Conservation (phyloP, 2,888 invertebrate genomes). For the Myathropa florea region DNA sequence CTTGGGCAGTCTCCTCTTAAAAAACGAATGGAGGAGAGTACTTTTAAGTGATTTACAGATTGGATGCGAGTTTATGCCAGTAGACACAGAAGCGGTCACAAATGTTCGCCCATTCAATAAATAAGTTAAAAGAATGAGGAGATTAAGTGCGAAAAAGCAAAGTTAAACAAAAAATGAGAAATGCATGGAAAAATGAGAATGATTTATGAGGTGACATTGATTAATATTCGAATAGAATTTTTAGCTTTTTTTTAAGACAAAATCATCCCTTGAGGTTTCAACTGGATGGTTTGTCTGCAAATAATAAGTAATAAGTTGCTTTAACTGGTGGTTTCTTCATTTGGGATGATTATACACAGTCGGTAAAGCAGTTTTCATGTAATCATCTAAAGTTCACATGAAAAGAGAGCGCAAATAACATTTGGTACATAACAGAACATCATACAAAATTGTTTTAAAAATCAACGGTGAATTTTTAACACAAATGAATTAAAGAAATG, state of each 20-base stretch:
- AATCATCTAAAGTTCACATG: no score
- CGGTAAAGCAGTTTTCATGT: no score
- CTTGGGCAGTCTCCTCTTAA: neutral
- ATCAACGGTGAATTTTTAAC: no score
- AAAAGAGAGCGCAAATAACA: no score
- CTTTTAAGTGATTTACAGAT: neutral
- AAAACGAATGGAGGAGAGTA: neutral
- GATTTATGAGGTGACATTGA: neutral
- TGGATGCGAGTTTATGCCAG: neutral
- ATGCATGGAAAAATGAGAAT: neutral
- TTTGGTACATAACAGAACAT: no score
- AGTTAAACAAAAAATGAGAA: neutral
- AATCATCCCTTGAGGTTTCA: no score
- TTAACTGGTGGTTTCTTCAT: no score
- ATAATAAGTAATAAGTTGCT: no score
- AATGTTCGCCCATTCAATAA: neutral
- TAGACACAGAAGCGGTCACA: neutral
- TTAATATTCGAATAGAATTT: neutral
- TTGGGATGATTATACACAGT: no score
- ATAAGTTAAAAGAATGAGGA: neutral
- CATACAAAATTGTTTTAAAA: no score
- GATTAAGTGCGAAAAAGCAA: neutral
- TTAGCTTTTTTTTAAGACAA: neutral
- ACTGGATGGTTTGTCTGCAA: no score
- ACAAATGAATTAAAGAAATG: no score